phyloP scores from a whole-genome alignment of 2,797 vertebrate species.

The Eulemur mongoz region DNA sequence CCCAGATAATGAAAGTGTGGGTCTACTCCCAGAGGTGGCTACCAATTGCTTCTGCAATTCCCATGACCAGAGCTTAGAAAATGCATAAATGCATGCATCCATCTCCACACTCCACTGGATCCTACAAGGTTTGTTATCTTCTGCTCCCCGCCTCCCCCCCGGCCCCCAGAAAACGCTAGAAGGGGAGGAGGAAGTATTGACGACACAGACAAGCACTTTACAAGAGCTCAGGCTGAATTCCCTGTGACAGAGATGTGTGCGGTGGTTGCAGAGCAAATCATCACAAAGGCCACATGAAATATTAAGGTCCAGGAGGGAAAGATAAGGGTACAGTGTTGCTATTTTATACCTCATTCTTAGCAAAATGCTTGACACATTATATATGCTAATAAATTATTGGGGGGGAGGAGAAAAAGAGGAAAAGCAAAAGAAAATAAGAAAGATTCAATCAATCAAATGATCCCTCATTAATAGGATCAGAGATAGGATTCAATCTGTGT shows the following conservation, averaged over 20 bases:
- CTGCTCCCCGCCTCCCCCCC: background rate
- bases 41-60: background rate
- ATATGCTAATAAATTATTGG: background rate
- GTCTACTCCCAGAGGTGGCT: background rate
- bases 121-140: background rate
- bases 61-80: background rate
- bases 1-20: background rate
- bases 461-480: background rate
- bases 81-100: rapidly evolving
- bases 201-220: background rate
- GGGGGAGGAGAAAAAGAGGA: background rate
- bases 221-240: background rate
- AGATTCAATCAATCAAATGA: background rate
- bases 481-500: background rate
- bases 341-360: background rate
- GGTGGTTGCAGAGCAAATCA: background rate
- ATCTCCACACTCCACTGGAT: background rate
- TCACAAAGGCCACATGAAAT: background rate
- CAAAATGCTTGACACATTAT: background rate
- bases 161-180: constrained; percentile 40
- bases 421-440: background rate
- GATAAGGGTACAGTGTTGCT: background rate
- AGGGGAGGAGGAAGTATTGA: background rate
- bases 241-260: background rate
- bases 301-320: background rate